Evolutionary conservation across 2,888 invertebrate species (phyloP), one percentile per base, ranked within the genome.

Genomic region (Ditula angustiorana): DNA sequence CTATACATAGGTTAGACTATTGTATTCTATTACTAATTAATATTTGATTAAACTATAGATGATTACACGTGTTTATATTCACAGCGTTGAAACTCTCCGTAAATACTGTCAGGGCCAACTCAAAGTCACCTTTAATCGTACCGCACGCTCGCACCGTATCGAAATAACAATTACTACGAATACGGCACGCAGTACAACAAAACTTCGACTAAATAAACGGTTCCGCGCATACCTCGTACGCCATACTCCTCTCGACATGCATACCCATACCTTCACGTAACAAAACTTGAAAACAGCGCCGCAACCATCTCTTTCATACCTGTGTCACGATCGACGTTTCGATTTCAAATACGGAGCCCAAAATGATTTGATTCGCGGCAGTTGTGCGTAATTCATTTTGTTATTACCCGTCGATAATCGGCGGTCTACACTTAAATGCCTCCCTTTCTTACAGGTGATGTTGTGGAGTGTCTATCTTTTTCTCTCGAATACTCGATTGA

Each of bases 91-190:
- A 46, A 47, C 30, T 23, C 19, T 58, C 44, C 57, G 57, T 63
- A 64, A 59, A 59, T 23, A 46, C 26, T 35, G 52, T 53, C 44
- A 64, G 37, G 53, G 47, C 58, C 50, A 58, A 63, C 44, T 53
- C 59, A 58, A 64, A 64, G 59, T 53, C 59, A 59, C 59, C 52
- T 59, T 64, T 53, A 59, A 64, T 59, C 52, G 52, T 28, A 46
- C 46, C 72, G 67, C 74, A 74, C 69, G 76, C 75, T 77, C 70
- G 76, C 75, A 82, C 83, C 81, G 81, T 85, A 84, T 82, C 84
- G 83, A 86, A 87, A 78, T 78, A 82, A 84, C 86, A 86, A 87
- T 88, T 86, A 82, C 82, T 78, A 70, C 71, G 73, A 80, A 79
- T 79, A 76, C 78, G 76, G 77, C 80, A 80, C 80, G 83, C 79